Percentiles rank a stretch among this genome's conserved stretches.
Conservation (phyloP, 1,140 invertebrate species). For the Heliothis virescens region DNA sequence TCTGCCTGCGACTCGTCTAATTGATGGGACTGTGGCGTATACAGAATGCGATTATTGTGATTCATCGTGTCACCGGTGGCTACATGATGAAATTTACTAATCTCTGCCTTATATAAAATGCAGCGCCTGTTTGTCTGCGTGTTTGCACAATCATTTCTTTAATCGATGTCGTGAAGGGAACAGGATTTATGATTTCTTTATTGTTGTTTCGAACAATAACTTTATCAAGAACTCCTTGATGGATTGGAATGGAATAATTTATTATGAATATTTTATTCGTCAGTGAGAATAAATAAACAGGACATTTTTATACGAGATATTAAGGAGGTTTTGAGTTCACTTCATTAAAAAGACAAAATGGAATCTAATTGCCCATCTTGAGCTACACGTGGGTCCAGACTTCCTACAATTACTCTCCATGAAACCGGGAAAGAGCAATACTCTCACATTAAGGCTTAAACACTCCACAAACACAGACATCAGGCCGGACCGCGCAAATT, state of each 20-base stretch:
- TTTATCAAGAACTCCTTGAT: slow-evolving; percentile 14
- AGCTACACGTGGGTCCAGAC: neutral
- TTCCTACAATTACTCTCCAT: slow-evolving; percentile 26
- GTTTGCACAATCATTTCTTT: slow-evolving; percentile 50
- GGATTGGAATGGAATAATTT: slow-evolving; percentile 21
- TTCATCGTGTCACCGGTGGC: slow-evolving; percentile 49
- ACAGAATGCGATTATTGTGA: slow-evolving; percentile 54
- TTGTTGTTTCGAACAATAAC: slow-evolving; percentile 30
- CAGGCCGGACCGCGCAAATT: slow-evolving; percentile 15
- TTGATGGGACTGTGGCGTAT: slow-evolving; percentile 67
- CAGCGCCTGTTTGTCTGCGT: slow-evolving; percentile 36
- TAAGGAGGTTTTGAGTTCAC: too few species aligned
- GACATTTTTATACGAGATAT: neutral
- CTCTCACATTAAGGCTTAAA: slow-evolving; percentile 22
- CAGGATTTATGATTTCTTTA: slow-evolving; percentile 47
- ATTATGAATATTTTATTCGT: slow-evolving; percentile 8
- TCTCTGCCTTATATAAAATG: slow-evolving; percentile 47
- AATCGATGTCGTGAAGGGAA: slow-evolving; percentile 47
- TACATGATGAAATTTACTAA: slow-evolving; percentile 53
- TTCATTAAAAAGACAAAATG: too few species aligned
- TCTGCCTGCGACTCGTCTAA: slow-evolving; percentile 69
- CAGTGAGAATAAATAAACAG: neutral
- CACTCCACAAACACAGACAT: slow-evolving; percentile 14
- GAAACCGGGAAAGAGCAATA: neutral
- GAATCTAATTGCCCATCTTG: neutral